Evolutionary conservation across 2,113 vertebrate species (phyloP).

Genomic region (Dunckerocampus dactyliophorus): DNA sequence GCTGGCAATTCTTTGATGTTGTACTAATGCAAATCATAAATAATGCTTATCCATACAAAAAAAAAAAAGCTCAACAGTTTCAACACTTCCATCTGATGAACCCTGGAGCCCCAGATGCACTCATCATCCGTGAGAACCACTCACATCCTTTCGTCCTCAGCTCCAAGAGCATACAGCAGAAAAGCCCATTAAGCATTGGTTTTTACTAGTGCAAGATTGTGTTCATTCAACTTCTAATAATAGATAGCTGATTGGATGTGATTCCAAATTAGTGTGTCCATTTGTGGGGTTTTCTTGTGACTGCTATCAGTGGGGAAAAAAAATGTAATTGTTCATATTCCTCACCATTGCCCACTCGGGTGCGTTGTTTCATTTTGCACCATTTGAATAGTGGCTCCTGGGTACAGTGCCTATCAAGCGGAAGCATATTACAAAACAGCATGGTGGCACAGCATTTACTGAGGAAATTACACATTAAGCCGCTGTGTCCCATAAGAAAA

Average conservation of each 20-base stretch:
- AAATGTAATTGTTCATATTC: slow-evolving; percentile 37
- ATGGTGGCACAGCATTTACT: slow-evolving; percentile 54
- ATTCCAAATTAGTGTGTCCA: slow-evolving; percentile 42
- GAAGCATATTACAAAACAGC: slow-evolving; percentile 64
- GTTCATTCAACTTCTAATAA: slow-evolving; percentile 43
- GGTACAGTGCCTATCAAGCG: slow-evolving; percentile 38
- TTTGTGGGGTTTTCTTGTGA: slow-evolving; percentile 34
- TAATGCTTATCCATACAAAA: slow-evolving; percentile 19
- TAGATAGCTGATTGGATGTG: slow-evolving; percentile 35
- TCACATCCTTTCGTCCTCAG: slow-evolving; percentile 1
- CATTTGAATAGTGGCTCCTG: slow-evolving; percentile 50
- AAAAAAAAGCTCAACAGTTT: slow-evolving; percentile 6
- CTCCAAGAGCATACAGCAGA: neutral
- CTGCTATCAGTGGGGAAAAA: neutral
- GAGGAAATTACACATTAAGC: slow-evolving; percentile 65
- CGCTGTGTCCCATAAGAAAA: slow-evolving; percentile 59
- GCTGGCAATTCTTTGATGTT: neutral
- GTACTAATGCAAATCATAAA: slow-evolving; percentile 43
- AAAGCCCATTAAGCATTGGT: slow-evolving; percentile 4
- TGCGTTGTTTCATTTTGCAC: slow-evolving; percentile 40
- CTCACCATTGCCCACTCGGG: slow-evolving; percentile 31
- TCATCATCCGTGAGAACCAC: slow-evolving; percentile 25
- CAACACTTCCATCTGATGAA: slow-evolving; percentile 46
- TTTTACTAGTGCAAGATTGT: neutral
- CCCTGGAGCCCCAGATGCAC: slow-evolving; percentile 33